Evolutionary conservation across 2,113 vertebrate genomes (phyloP), one percentile per base, ranked within the genome.

Genomic region (Stomatorhinus ivindoensis): DNA sequence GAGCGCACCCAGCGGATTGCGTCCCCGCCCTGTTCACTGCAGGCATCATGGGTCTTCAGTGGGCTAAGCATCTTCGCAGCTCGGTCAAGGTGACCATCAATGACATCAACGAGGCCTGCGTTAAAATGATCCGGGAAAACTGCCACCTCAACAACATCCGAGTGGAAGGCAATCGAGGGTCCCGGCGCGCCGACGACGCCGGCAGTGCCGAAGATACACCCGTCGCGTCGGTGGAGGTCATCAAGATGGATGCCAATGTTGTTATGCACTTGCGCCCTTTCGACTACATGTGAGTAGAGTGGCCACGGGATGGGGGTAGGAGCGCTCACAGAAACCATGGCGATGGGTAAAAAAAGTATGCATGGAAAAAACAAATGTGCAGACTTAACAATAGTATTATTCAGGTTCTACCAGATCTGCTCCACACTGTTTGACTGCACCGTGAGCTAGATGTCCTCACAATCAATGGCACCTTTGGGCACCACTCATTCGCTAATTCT

Each of bases 31-130:
- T 19, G 88, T 48, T 87, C 46, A 17, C 10, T 58, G 61, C 91
- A 99, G 98, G 98, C 82, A 99, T 99, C 92, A 99, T 99, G 97
- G 98, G 98, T 91, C 95, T 99, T 86, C 98, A 99, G 44, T 99
- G 98, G 98, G 97, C 98, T 87, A 99, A 99, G 92, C 98, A 99
- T 89, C 97, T 99, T 3, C 94, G 95, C 19, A 95, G 90, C 89
- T 93, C 96, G 10, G 97, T 99, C 91, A 97, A 95, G 89, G 98
- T 99, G 89, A 99, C 98, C 0, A 97, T 99, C 91, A 99, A 97
- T 0, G 98, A 99, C 88, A 97, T 98, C 92, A 99, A 95, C 88
- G 97, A 99, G 89, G 94, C 94, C 9, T 99, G 98, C 0, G 96
- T 99, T 88, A 96, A 95, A 44, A 95, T 99, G 95, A 99, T 99